Conservation (phyloP, 2,888 invertebrate genomes). For the Folsomia candida region DNA sequence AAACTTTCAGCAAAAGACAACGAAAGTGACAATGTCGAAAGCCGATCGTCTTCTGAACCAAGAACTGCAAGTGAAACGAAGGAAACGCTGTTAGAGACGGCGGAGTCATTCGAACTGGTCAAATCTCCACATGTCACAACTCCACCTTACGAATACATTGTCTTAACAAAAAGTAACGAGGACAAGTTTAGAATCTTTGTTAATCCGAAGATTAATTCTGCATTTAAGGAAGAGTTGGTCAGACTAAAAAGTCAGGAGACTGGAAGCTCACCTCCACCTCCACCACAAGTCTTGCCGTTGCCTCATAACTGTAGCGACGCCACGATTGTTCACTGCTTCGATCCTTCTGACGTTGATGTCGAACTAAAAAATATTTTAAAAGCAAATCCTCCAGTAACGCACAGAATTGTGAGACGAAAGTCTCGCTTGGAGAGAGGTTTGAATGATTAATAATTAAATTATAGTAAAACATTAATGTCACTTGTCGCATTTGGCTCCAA, state of each 20-base stretch:
- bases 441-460: no score
- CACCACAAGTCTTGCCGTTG: not conserved
- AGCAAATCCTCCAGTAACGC: conserved; percentile 35
- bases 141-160: conserved; percentile 42
- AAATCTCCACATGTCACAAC: conserved; percentile 37
- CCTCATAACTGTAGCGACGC: not conserved
- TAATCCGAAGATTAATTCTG: conserved; percentile 27
- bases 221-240: conserved; percentile 23
- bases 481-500: no score
- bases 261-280: not conserved
- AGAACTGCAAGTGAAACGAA: no score
- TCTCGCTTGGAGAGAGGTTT: conserved; percentile 35
- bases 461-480: no score
- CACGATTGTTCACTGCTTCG: conserved; percentile 30
- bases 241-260: conserved; percentile 14
- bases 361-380: conserved; percentile 39
- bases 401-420: conserved; percentile 35
- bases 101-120: conserved; percentile 22
- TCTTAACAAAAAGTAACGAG: conserved; percentile 34
- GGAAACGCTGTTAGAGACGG: not conserved
- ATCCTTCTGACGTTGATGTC: conserved; percentile 38
- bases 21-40: no score
- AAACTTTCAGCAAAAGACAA: no score
- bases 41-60: no score
- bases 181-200: conserved; percentile 33